Conservation (phyloP, 2,888 invertebrate genomes). For the Argynnis bischoffii region DNA sequence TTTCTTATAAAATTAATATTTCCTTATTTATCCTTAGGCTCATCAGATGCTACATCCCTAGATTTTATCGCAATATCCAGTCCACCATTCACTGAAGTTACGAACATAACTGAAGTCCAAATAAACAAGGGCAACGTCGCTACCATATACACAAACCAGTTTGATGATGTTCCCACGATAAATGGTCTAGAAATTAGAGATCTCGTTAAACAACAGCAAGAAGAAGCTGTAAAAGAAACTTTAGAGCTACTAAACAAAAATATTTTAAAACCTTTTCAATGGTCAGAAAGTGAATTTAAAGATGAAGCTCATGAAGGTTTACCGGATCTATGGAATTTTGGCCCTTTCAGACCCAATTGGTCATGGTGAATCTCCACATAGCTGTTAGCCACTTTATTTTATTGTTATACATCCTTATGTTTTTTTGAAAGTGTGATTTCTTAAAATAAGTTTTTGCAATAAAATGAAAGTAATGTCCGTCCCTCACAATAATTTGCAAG, state of each 20-base stretch:
- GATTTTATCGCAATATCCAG: constrained; percentile 68
- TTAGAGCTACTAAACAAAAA: constrained; percentile 62
- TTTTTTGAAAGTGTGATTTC: not conserved
- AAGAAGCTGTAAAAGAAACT: constrained; percentile 64
- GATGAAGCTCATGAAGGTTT: constrained; percentile 86
- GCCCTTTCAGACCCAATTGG: constrained; percentile 82
- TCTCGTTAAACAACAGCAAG: constrained; percentile 64
- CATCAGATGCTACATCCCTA: constrained; percentile 43
- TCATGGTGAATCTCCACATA: constrained; percentile 76
- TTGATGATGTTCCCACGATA: constrained; percentile 65
- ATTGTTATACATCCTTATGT: not conserved
- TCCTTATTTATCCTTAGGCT: constrained; percentile 40
- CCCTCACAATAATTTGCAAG: not conserved
- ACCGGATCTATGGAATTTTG: constrained; percentile 89
- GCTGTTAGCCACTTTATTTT: constrained; percentile 5
- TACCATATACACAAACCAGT: constrained; percentile 69
- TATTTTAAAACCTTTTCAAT: constrained; percentile 84
- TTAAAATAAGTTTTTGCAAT: constrained; percentile 7
- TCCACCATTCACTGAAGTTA: constrained; percentile 63
- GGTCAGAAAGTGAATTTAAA: constrained; percentile 86
- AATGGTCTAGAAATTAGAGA: constrained; percentile 67
- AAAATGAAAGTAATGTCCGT: constrained; percentile 6
- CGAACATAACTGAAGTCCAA: constrained; percentile 48
- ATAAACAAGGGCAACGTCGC: constrained; percentile 72
- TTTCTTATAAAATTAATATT: constrained; percentile 20